Base-by-base conservation (phyloP, 2,888 invertebrate genomes). In the Dryobotodes eremita region DNA sequence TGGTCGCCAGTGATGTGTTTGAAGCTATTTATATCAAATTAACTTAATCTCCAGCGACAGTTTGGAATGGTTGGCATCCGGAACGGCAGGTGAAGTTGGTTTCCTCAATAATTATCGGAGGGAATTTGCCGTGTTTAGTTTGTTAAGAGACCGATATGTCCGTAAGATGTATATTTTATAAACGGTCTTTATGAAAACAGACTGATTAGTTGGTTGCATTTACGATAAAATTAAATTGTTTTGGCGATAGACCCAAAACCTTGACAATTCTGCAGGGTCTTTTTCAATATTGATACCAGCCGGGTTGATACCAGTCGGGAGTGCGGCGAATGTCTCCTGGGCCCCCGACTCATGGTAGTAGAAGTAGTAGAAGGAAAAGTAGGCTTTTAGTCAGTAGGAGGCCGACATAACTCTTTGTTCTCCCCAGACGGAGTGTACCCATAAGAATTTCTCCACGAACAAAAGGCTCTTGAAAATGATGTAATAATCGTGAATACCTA, bases 31-130 rank as follows among this genome's bases (percentile, higher is more conserved):
- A 65, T 80, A 80, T 75, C 68, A 8, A 64, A 77, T 89, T 64
- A 79, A 61, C 73, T 83, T 83, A 66, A 79, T 88, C 79, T 66
- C 66, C 66, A 70, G 62, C 71, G 73, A 83, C 75, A 84, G 70
- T 80, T 83, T 69, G 61, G 68, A 62, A 85, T 77, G 71, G 2
- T 26, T 23, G 50, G 79, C 59, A 82, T 88, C 70, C 79, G 84
- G 79, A 89, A 86, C 83, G 66, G 31, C 17, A 46, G 26, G 7
- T 59, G 79, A n/a, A 55, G 65, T 62, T 57, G 17, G n/a, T 86
- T 86, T 86, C 66, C 42, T 74, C 53, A 23, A 55, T 61, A 42
- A 87, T 73, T 83, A 76, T 76, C 20, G 11, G 17, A 64, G 31
- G 15, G n/a, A 82, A 75, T 55, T 48, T 55, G 48, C 13, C 1